Evolutionary conservation across 2,888 invertebrate genomes (phyloP), one percentile per base, ranked within the genome.

Genomic region (Odontothrips loti): DNA sequence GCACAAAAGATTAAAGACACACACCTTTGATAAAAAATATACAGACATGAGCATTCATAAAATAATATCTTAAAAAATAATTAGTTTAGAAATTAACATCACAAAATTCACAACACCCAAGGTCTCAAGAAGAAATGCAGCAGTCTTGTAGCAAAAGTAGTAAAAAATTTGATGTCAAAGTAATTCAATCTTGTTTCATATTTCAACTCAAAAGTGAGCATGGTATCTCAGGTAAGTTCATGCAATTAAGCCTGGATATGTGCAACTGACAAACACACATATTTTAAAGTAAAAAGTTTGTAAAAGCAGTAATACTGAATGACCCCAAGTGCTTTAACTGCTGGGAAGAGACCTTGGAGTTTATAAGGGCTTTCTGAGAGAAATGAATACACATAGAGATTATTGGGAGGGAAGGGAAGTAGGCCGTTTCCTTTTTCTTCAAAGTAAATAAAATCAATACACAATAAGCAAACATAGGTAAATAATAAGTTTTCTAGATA

Each of bases 41-140:
- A 75, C 68, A 12, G 68, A 75, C 68, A 75, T 75, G 68, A 75
- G 68, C 68, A 75, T 75, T 27, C 23, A 75, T 75, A 75, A 75
- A n/a, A 75, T 27, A 75, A 75, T 75, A 75, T 75, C 68, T 75
- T 75, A 75, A 75, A 75, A 75, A 75, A 75, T 75, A 75, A 75
- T 75, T 12, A 75, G 68, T 27, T 75, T 75, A 75, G 68, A 75
- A 75, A 75, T 75, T 27, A 75, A 75, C 23, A 75, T 75, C 68
- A 75, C 68, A 75, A 75, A 75, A 75, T 23, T 75, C 68, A 75
- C 68, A 75, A 75, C 68, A 27, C 68, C 68, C 68, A 75, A 75
- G 68, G 68, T 75, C 68, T 27, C 68, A 8, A 27, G 23, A 75
- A 75, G 58, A 75, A 75, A 75, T 75, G 68, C 68, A 27, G 27